Evolutionary conservation across 2,888 invertebrate species (phyloP), one percentile per base, ranked within the genome.

Genomic region (Punctoribates punctum): DNA sequence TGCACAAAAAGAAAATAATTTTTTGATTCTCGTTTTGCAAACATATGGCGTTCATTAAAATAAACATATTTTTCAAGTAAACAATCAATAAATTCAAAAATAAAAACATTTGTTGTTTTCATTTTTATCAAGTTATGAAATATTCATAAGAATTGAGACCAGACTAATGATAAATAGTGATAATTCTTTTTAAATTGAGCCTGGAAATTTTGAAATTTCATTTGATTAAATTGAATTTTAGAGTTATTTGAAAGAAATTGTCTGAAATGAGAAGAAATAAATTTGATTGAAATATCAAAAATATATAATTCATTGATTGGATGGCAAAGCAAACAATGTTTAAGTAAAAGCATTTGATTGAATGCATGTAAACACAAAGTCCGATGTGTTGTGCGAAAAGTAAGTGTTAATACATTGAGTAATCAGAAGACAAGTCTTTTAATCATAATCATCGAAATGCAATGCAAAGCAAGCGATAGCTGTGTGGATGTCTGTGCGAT

Each of bases 361-460:
- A 70, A 70, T 70, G n/a, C 4, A 70, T 70, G 70, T 70, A 70
- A 70, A 70, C 70, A 67, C 67, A 46, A 46, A 70, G 42, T 70
- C 9, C n/a, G 70, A 70, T 70, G 34, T 67, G 42, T 70, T 70
- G 70, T 70, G 70, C 46, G 42, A 25, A 65, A 17, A 65, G 62
- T 65, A 65, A 70, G 42, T 70, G 70, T 70, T 38, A 70, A 42
- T 70, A 70, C 46, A 25, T 70, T 70, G 70, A 70, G 70, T 70
- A 70, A 70, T 70, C 70, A 70, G 29, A 67, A 70, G 70, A 70
- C 70, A 70, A 70, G 70, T 70, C 70, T 42, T 70, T 70, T 70
- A 70, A 70, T 70, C 42, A 42, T 42, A 70, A 70, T 70, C 70
- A 70, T 42, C 34, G 25, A 46, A 70, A 70, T 70, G 70, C 42